Evolutionary conservation across 2,113 vertebrate genomes (phyloP).

Genomic region (Bambusicola thoracicus): DNA sequence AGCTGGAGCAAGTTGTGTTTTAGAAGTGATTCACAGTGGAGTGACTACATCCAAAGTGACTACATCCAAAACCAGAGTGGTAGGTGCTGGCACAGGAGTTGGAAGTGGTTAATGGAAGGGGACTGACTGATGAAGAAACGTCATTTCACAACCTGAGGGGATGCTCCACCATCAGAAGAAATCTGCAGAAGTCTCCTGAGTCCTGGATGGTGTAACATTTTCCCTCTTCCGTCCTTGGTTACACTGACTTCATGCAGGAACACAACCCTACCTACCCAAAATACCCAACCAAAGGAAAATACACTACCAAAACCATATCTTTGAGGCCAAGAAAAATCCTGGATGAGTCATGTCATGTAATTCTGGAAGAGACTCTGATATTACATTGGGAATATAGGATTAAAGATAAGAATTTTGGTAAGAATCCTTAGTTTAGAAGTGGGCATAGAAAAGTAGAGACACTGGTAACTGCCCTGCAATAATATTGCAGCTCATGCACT

Average conservation of each 20-base stretch:
- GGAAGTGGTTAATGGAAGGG: neutral
- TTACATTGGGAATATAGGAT: neutral
- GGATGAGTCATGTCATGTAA: accelerated
- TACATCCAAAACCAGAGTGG: neutral
- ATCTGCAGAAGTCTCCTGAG: neutral
- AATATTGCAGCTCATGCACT: neutral
- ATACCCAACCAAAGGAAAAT: neutral
- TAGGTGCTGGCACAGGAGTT: neutral
- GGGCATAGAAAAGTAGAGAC: neutral
- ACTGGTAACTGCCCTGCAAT: neutral
- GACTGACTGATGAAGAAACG: neutral
- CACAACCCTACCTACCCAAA: neutral
- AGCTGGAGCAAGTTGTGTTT: neutral
- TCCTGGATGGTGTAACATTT: neutral
- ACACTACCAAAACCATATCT: accelerated
- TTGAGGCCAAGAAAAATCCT: neutral
- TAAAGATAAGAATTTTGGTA: neutral
- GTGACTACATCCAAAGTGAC: too few relatives aligned
- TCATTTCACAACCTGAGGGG: neutral
- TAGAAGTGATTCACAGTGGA: neutral
- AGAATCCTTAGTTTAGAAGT: neutral
- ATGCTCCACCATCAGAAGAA: neutral
- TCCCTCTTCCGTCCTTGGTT: neutral
- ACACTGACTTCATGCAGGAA: neutral
- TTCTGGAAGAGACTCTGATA: neutral